A percentile compares a stretch with the other conserved stretches of the same genome.
These are phyloP conservation scores for Lepidurus packardi DNA, from an alignment of 1,140 invertebrate genomes.

Conservation along the genomic window DNA sequence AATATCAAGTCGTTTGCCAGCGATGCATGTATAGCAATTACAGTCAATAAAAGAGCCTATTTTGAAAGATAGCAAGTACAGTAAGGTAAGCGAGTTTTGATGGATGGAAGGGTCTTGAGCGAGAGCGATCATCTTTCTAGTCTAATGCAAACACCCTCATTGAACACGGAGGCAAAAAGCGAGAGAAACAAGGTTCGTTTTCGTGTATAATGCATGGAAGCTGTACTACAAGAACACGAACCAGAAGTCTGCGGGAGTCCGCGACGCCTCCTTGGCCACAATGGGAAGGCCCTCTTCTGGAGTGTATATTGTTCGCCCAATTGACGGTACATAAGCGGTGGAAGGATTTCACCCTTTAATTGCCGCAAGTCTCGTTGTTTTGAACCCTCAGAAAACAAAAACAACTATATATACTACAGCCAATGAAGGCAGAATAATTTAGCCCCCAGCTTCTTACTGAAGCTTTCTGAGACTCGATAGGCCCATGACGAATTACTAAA, in stretches of 20 bases:
- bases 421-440: background rate
- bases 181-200: background rate
- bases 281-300: background rate
- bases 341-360: background rate
- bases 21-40: background rate
- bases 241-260: conserved; percentile 4
- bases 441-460: background rate
- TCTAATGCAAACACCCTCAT: conserved; percentile 6
- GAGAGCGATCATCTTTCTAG: background rate
- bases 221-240: background rate
- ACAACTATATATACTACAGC: background rate
- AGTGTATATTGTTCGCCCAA: background rate
- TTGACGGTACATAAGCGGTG: background rate
- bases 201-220: background rate
- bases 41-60: too few relatives aligned
- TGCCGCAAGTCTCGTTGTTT: background rate
- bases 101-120: too few relatives aligned
- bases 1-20: background rate
- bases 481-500: background rate
- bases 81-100: too few relatives aligned
- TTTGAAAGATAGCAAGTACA: too few relatives aligned
- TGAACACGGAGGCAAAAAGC: background rate
- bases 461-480: background rate
- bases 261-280: background rate
- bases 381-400: background rate